These are phyloP conservation scores for Prunella strophiata DNA, from an alignment of 2,797 vertebrate species.

Conservation along the genomic window DNA sequence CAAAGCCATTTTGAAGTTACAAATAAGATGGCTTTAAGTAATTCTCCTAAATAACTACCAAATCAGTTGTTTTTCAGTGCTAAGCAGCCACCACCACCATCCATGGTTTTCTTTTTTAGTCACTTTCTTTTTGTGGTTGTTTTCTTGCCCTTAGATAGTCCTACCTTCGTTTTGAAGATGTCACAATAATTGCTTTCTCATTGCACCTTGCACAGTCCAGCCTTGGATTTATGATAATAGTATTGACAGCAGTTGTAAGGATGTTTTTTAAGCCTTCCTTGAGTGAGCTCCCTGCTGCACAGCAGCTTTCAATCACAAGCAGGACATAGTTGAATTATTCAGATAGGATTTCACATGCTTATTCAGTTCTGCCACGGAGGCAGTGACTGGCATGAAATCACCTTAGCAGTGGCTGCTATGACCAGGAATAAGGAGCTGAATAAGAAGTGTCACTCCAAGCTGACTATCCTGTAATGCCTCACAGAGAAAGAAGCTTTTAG, in stretches of 20 bases:
- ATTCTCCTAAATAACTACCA: neutral
- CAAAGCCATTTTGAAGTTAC: neutral
- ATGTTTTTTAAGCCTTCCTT: neutral
- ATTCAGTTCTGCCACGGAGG: neutral
- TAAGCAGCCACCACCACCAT: neutral
- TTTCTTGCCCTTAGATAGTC: neutral
- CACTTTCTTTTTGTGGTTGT: neutral
- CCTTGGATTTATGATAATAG: neutral
- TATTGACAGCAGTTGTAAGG: neutral
- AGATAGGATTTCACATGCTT: neutral
- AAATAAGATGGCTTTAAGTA: neutral
- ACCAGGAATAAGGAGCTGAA: neutral
- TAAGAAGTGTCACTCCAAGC: neutral
- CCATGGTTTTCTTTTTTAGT: neutral
- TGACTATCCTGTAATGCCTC: neutral
- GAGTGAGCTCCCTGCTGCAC: neutral
- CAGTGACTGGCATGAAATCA: conserved; percentile 7
- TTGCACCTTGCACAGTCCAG: neutral
- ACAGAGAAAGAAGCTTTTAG: neutral
- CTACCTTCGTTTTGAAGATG: neutral
- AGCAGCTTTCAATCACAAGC: neutral
- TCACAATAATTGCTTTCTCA: neutral
- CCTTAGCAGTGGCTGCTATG: neutral
- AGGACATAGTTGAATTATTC: neutral
- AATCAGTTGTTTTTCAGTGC: neutral